Conservation (phyloP, 2,888 invertebrate species). For the Vannuccia rotundouncinata region DNA sequence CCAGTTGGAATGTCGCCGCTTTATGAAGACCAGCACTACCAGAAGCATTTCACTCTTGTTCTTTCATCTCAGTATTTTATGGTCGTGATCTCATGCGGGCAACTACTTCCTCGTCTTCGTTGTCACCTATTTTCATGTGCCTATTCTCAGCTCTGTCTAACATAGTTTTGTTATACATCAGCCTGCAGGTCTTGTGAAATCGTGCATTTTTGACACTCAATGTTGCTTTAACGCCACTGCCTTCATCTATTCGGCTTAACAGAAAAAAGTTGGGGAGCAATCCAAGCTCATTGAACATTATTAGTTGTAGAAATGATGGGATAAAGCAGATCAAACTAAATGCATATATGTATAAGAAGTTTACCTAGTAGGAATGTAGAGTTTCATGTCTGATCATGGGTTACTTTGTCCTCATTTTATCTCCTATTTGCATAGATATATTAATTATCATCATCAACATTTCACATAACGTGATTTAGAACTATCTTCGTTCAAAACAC, state of each 20-base stretch:
- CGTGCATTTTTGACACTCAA: background rate
- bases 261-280: background rate
- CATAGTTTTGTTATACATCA: background rate
- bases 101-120: background rate
- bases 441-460: too few relatives aligned
- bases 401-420: too few relatives aligned
- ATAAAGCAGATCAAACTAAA: too few relatives aligned
- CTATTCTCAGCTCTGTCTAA: background rate
- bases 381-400: too few relatives aligned
- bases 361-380: too few relatives aligned
- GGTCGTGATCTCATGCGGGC: background rate
- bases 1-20: background rate
- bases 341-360: too few relatives aligned
- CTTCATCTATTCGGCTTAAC: background rate
- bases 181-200: slow-evolving; percentile 2
- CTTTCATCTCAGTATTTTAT: background rate
- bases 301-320: too few relatives aligned
- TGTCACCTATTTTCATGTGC: slow-evolving; percentile 3
- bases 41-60: background rate
- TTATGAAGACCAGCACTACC: background rate
- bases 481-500: too few relatives aligned
- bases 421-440: too few relatives aligned
- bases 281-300: slow-evolving; percentile 3
- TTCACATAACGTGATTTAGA: too few relatives aligned
- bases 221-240: background rate